A percentile compares a stretch with the other conserved stretches of the same genome.
Evolutionary conservation across 2,888 invertebrate species (phyloP).

Genomic region (Esperia sulphurella): DNA sequence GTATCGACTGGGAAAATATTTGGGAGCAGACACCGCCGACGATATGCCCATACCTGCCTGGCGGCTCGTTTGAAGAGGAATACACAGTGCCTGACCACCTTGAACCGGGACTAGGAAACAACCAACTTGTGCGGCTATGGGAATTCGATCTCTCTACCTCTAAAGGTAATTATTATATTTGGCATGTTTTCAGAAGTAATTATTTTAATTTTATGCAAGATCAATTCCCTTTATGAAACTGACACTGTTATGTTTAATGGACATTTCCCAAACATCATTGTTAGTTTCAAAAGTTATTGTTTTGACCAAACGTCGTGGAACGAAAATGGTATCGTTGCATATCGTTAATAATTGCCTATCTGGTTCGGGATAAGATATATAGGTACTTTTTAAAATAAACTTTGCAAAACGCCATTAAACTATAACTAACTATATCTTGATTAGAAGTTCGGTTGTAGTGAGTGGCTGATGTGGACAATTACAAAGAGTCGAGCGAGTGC

Average conservation of each 20-base stretch:
- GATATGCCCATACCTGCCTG: constrained; percentile 90
- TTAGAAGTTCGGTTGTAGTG: constrained; percentile 8
- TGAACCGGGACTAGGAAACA: constrained; percentile 92
- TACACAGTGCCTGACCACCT: constrained; percentile 87
- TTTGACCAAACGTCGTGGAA: background rate
- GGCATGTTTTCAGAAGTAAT: background rate
- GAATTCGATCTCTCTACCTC: constrained; percentile 83
- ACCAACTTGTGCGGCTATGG: constrained; percentile 87
- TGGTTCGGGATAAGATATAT: background rate
- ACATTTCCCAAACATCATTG: constrained; percentile 8
- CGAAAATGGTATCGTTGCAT: background rate
- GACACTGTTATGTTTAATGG: constrained; percentile 3
- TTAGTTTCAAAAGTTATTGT: constrained; percentile 4
- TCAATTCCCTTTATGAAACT: constrained; percentile 1
- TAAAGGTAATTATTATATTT: constrained; percentile 41
- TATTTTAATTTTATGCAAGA: background rate
- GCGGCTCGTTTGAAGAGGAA: constrained; percentile 83
- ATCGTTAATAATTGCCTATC: too few relatives aligned
- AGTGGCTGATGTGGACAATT: constrained; percentile 42
- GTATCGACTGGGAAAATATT: constrained; percentile 90
- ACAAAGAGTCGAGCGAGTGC: constrained; percentile 52
- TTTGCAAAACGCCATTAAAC: too few relatives aligned
- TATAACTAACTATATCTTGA: background rate
- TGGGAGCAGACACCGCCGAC: constrained; percentile 88
- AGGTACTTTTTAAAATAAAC: too few relatives aligned